Conservation (phyloP, 2,888 invertebrate genomes). For the Platynereis dumerilii region DNA sequence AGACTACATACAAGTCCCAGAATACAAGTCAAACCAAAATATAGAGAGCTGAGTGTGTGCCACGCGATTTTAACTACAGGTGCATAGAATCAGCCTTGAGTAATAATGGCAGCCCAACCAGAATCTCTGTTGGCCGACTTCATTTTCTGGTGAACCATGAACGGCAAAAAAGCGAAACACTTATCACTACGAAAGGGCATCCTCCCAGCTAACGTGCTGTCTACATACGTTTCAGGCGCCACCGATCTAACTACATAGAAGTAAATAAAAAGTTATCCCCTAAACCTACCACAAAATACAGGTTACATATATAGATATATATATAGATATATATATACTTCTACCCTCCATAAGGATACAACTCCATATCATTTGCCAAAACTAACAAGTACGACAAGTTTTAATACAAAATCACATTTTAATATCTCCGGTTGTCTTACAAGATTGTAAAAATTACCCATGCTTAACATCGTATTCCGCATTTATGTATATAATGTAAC, state of each 20-base stretch:
- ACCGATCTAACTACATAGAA: conserved; percentile 1
- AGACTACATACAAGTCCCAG: conserved; percentile 21
- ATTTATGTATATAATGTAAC: conserved; percentile 19
- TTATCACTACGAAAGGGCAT: background rate
- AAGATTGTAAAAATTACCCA: conserved; percentile 2
- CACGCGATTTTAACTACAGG: conserved; percentile 20
- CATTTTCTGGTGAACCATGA: too few species aligned
- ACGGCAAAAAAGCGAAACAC: too few species aligned
- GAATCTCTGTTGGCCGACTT: conserved; percentile 7
- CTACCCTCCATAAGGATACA: background rate
- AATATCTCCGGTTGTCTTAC: conserved; percentile 26
- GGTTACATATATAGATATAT: conserved; percentile 16
- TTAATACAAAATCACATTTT: conserved; percentile 29
- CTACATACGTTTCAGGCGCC: conserved; percentile 9
- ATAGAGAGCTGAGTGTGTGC: conserved; percentile 10
- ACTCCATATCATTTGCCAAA: conserved; percentile 4
- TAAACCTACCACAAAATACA: conserved; percentile 15
- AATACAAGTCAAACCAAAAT: conserved; percentile 24
- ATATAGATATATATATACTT: conserved; percentile 5
- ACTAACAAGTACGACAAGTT: conserved; percentile 27
- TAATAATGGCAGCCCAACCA: conserved; percentile 16
- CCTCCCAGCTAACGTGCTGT: conserved; percentile 14
- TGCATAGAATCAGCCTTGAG: conserved; percentile 16
- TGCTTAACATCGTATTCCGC: conserved; percentile 16
- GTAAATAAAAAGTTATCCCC: conserved; percentile 16